phyloP scores from a whole-genome alignment of 2,113 vertebrate genomes.

The Perognathus longimembris region DNA sequence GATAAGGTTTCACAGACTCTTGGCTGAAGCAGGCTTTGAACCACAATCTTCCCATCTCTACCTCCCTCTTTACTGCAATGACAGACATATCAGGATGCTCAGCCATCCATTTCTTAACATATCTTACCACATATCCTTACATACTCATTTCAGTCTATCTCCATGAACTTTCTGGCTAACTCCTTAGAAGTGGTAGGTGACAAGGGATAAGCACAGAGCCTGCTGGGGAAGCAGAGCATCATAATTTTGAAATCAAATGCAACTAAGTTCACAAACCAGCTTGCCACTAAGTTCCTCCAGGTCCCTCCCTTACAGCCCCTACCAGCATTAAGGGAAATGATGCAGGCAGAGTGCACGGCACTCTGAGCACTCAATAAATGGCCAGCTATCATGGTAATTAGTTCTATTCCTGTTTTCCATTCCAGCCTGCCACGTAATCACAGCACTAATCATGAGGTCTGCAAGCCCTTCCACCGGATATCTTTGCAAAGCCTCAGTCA shows the following conservation, averaged over 20 bases:
- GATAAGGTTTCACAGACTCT: no score
- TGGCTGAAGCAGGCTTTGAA: no score
- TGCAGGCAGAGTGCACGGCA: background rate
- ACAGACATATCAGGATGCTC: no score
- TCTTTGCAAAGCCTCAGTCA: conserved; percentile 7
- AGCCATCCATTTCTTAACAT: no score
- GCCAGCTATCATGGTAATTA: conserved; percentile 27
- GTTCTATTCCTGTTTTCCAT: conserved; percentile 49
- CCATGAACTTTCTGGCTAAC: background rate
- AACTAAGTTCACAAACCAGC: background rate
- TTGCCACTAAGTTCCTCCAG: background rate
- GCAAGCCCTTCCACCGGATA: background rate
- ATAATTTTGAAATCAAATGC: background rate
- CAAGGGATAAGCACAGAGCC: background rate
- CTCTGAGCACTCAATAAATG: background rate
- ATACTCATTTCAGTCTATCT: background rate
- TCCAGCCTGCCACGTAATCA: background rate
- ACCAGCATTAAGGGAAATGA: conserved; percentile 47
- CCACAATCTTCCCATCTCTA: no score
- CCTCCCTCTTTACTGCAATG: no score
- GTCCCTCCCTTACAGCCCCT: background rate
- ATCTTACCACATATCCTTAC: background rate
- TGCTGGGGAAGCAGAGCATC: background rate
- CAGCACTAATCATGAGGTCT: background rate
- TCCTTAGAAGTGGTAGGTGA: background rate